Evolutionary conservation across 2,888 invertebrate genomes (phyloP), one percentile per base, ranked within the genome.

Genomic region (Lasius platythorax): DNA sequence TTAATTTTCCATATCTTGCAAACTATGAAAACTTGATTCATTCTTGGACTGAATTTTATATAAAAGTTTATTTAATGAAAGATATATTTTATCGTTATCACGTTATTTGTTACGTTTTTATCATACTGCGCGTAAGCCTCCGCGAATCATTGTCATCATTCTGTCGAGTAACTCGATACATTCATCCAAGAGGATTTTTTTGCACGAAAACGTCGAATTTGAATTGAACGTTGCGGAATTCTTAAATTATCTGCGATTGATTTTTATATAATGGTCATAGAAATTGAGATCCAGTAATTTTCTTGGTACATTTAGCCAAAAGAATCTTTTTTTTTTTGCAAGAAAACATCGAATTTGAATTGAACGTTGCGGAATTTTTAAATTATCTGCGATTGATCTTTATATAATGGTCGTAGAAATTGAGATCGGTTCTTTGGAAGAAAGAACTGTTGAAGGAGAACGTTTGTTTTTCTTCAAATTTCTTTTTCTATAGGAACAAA

Each of bases 401-500:
- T 4, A 1, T 61, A n/a, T 30, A 74, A 61, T 43, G 23, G 9
- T 2, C 43, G 40, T 5, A 28, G 2, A 40, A 58, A 61, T 61
- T 74, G 61, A 61, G 18, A 61, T 61, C 40, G 43, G 1, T 74
- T 40, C n/a, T n/a, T 23, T 2, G 43, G 23, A 15, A 28, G 37
- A 53, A n/a, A n/a, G 8, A 40, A 67, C 0, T 76, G 18, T 53
- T n/a, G 53, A 53, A 8, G 8, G 40, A 68, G 67, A 67, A 18
- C 4, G n/a, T 56, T 12, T 30, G 30, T 64, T 67, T 68, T 76
- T 76, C 28, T 43, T 53, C 2, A 53, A 76, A 28, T 70, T 70
- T 68, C n/a, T 53, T 53, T 53, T 53, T n/a, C 15, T 43, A 56
- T 56, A 37, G 9, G 58, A 85, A 76, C 78, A 58, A 68, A 75